phyloP scores from a whole-genome alignment of 2,797 vertebrate genomes.

The Alfaro cultratus region DNA sequence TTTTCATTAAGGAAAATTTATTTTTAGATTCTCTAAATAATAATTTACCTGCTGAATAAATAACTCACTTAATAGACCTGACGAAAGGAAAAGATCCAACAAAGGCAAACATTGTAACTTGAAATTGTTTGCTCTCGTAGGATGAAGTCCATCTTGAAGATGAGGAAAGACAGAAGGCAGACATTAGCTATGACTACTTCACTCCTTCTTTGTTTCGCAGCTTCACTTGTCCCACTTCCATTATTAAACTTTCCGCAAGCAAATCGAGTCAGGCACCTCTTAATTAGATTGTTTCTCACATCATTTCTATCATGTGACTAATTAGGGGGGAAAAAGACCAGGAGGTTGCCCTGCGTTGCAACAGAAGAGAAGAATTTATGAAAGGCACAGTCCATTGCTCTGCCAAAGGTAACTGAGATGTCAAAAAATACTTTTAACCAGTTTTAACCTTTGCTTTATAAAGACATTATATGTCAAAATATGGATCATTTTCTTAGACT shows the following conservation, averaged over 20 bases:
- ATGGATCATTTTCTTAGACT: not conserved
- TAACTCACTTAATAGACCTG: not conserved
- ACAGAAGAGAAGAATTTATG: slow-evolving; percentile 62
- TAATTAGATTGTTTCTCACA: slow-evolving; percentile 77
- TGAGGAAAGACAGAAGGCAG: slow-evolving; percentile 48
- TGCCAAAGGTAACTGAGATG: slow-evolving; percentile 27
- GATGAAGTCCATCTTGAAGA: slow-evolving; percentile 34
- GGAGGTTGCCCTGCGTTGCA: slow-evolving; percentile 46
- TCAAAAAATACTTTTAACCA: not conserved
- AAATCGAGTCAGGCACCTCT: slow-evolving; percentile 61
- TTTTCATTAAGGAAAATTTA: not conserved
- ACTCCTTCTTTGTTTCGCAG: slow-evolving; percentile 50
- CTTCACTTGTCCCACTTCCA: slow-evolving; percentile 39
- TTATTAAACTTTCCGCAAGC: slow-evolving; percentile 61
- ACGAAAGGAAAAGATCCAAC: not conserved
- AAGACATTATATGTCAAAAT: not conserved
- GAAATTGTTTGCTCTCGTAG: slow-evolving; percentile 5
- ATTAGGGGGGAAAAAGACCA: slow-evolving; percentile 66
- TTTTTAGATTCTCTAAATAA: not conserved
- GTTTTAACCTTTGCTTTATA: not conserved
- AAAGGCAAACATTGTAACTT: not conserved
- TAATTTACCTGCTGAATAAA: not conserved
- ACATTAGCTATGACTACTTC: slow-evolving; percentile 49
- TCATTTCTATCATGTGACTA: slow-evolving; percentile 73
- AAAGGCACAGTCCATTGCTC: slow-evolving; percentile 43